A percentile compares a stretch with the other conserved stretches of the same genome.
These are phyloP conservation scores for Phalacrocorax pelagicus DNA, from an alignment of 2,113 vertebrate genomes.

Conservation along the genomic window DNA sequence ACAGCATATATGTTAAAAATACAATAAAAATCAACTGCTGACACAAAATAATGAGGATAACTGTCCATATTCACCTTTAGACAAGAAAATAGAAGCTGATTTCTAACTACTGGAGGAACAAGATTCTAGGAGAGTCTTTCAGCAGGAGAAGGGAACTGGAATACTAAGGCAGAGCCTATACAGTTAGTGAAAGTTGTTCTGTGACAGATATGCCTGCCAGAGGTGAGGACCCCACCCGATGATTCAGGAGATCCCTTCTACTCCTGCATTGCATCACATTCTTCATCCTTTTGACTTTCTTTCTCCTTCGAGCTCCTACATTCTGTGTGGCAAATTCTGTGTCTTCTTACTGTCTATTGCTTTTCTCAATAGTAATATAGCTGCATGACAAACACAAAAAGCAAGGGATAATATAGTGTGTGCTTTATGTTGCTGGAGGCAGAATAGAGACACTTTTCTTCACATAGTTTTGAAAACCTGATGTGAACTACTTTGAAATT, in stretches of 20 bases:
- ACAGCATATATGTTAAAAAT: background rate
- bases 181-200: background rate
- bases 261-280: background rate
- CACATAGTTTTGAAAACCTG: background rate
- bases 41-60: background rate
- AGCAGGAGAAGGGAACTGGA: background rate
- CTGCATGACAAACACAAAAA: background rate
- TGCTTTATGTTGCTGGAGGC: background rate
- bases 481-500: background rate
- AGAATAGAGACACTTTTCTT: background rate
- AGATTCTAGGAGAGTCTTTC: background rate
- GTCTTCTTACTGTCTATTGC: background rate
- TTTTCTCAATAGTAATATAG: background rate
- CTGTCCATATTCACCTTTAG: background rate
- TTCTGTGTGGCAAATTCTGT: background rate
- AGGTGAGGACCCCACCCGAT: background rate
- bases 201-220: background rate
- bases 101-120: background rate
- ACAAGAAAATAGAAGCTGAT: background rate
- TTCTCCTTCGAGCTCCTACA: background rate
- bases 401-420: background rate
- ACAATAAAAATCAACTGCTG: background rate
- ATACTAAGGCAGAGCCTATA: fast-evolving
- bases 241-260: background rate
- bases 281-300: background rate